phyloP scores from a whole-genome alignment of 2,888 invertebrate species.

The Schrankia costaestrigalis region DNA sequence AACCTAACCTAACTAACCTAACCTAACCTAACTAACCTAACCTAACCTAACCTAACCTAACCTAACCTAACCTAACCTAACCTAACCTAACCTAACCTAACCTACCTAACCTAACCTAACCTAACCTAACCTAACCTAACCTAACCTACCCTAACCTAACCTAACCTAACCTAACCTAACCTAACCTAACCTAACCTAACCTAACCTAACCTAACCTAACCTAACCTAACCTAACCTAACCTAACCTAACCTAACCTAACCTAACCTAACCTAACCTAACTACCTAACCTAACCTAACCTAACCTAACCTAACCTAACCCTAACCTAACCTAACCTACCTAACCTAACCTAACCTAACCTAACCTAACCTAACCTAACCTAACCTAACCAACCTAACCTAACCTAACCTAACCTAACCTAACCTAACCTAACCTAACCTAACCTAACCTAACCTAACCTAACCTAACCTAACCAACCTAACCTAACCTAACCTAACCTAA shows the following conservation, averaged over 20 bases:
- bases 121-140: too few species aligned
- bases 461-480: slow-evolving; percentile 16
- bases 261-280: slow-evolving; percentile 12
- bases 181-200: slow-evolving; percentile 10
- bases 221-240: slow-evolving; percentile 10
- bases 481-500: slow-evolving; percentile 11
- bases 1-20: slow-evolving; percentile 29
- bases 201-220: slow-evolving; percentile 10
- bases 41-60: slow-evolving; percentile 26
- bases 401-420: slow-evolving; percentile 13
- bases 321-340: too few species aligned
- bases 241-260: slow-evolving; percentile 10
- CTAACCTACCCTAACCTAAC: slow-evolving; percentile 17
- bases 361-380: slow-evolving; percentile 13
- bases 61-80: slow-evolving; percentile 22
- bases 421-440: slow-evolving; percentile 12
- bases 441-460: slow-evolving; percentile 19
- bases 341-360: too few species aligned
- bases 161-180: slow-evolving; percentile 10
- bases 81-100: too few species aligned
- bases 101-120: too few species aligned
- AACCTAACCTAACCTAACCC: too few species aligned
- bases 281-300: too few species aligned
- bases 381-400: slow-evolving; percentile 13
- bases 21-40: slow-evolving; percentile 25